Evolutionary conservation across 2,797 vertebrate species (phyloP), one percentile per base, ranked within the genome.

Genomic region (Loriculus beryllinus): DNA sequence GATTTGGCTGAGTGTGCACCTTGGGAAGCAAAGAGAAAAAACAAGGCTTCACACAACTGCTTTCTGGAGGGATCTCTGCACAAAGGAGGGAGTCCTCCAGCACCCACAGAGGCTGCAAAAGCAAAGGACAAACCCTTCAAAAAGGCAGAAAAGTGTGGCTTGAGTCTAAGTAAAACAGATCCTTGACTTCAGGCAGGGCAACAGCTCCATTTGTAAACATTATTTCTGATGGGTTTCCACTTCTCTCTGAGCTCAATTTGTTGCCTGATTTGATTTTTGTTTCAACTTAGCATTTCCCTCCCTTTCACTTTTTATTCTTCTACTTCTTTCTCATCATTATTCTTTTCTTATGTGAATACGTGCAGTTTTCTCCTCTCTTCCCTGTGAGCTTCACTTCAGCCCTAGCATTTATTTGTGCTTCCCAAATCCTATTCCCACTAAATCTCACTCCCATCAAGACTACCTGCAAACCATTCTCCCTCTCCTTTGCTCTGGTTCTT

Each of bases 81-180:
- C 7, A 33, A n/a, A 39, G 23, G 6, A 45, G 9, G 8, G 42
- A 43, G 28, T 5, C 25, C 39, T 25, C 29, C 25, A 8, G 49
- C 63, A 33, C 26, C 17, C 65, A 26, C 3, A 1, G 22, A 42
- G 28, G 29, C 33, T 51, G 33, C 25, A 43, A 14, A 3, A 51
- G 35, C 23, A n/a, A n/a, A 74, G 20, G 11, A 19, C 51, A 51
- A 72, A 1, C 21, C 20, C 57, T 13, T 14, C 76, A 33, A 52
- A 64, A 7, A 10, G 7, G 39, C 0, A 39, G 59, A 64, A 48
- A 17, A 51, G 20, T 0, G 21, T 5, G 25, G 25, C 26, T 75
- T 47, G 45, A 56, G 67, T 5, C 31, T 43, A 13, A 60, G 64
- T 8, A 33, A 35, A 45, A n/a, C 25, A 39, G 22, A 35, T 21